Evolutionary conservation across 2,888 invertebrate genomes (phyloP).

Genomic region (Cryptocheilus praepositus): DNA sequence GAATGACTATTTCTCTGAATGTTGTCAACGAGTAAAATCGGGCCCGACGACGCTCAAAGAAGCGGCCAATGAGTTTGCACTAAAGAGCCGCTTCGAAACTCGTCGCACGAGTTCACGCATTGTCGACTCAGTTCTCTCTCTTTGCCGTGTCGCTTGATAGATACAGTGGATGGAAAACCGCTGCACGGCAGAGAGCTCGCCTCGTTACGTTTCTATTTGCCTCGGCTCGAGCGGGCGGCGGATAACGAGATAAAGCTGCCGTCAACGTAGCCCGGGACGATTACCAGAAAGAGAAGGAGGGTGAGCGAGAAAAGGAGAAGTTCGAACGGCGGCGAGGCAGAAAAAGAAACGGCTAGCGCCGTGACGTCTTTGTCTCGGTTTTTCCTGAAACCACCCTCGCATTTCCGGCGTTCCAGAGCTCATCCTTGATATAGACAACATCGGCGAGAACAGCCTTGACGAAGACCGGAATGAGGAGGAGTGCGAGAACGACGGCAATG

Average conservation of each 20-base stretch:
- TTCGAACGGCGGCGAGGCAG: too few relatives aligned
- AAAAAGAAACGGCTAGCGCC: too few relatives aligned
- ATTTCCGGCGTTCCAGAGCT: neutral
- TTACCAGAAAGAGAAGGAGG: neutral
- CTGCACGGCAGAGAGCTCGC: slow-evolving; percentile 17
- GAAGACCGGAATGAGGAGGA: neutral
- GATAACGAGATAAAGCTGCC: slow-evolving; percentile 58
- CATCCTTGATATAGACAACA: neutral
- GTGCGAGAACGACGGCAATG: too few relatives aligned
- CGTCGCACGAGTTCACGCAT: too few relatives aligned
- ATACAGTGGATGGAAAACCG: neutral
- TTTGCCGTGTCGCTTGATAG: slow-evolving; percentile 11
- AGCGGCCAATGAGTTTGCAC: slow-evolving; percentile 1
- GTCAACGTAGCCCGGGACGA: slow-evolving; percentile 5
- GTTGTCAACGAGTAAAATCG: too few relatives aligned
- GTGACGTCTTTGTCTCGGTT: slow-evolving; percentile 11
- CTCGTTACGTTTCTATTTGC: slow-evolving; percentile 59
- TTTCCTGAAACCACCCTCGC: slow-evolving; percentile 5
- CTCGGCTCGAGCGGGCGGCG: slow-evolving; percentile 40
- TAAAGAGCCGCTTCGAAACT: neutral
- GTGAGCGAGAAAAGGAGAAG: slow-evolving; percentile 4
- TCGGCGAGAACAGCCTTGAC: slow-evolving; percentile 1
- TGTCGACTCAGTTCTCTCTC: slow-evolving; percentile 4
- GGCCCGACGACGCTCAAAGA: too few relatives aligned
- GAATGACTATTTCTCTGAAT: too few relatives aligned